Base-by-base conservation (phyloP, 1,140 invertebrate species). In the Drosophila jambulina region DNA sequence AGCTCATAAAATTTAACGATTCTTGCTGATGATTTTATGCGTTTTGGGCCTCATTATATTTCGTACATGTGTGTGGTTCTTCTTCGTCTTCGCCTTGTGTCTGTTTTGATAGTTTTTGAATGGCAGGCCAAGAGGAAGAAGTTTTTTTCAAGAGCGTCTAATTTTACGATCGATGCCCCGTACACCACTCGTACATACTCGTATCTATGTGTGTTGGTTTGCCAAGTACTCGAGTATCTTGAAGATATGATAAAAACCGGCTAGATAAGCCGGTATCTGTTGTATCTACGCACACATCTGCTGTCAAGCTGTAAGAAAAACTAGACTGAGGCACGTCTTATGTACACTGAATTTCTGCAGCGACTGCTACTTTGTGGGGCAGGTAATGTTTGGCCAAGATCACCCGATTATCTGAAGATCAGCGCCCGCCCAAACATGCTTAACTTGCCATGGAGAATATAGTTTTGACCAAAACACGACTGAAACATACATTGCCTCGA, bases 11-110 rank as follows among this genome's bases (percentile, higher is more conserved):
- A 71, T 78, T 78, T 78, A 70, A 78, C 77, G 40, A 40, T 68
- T 69, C 75, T 76, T 78, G 75, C 76, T 78, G 76, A 78, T 78
- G 76, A 78, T 78, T 78, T 78, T 78, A 78, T 78, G 65, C 75
- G 75, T 78, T 78, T 78, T 78, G 75, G 64, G 74, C 54, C 57
- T 70, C 75, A 62, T 78, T 78, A 78, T 74, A 74, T 59, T 74
- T 72, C 36, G 42, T 71, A 59, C 54, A 34, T 65, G 40, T 60
- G 25, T 19, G 48, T 32, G 27, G 64, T 58, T 67, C 53, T 54
- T 17, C 51, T 4, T 42, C 42, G 58, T 60, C 58, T 42, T n/a
- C 36, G 25, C 43, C 25, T 46, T 65, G 63, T 49, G 53, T 42
- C 75, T 62, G 65, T 78, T 65, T 64, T 75, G 71, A 75, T 76